Evolutionary conservation across 2,797 vertebrate genomes (phyloP).

Genomic region (Poeciliopsis turneri): DNA sequence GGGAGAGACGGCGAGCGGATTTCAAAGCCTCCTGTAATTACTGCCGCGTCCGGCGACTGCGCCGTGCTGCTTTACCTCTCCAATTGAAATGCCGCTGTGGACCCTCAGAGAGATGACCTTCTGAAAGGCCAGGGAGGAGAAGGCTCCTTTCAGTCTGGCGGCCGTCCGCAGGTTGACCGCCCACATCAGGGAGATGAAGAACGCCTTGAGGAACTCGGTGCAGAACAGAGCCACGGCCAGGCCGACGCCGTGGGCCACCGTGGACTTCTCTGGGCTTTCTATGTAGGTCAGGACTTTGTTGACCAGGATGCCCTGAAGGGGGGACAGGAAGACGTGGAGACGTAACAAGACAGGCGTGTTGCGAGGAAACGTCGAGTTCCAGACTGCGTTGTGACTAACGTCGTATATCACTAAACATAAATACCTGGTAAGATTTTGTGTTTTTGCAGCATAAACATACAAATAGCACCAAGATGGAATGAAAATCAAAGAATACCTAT

Average conservation of each 20-base stretch:
- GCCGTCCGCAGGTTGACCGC: constrained; percentile 82
- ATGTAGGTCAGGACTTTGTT: constrained; percentile 77
- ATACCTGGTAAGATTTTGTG: no score
- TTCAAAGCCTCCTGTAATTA: background rate
- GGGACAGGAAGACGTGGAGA: background rate
- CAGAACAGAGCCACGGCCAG: constrained; percentile 80
- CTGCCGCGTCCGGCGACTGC: background rate
- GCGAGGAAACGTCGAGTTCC: background rate
- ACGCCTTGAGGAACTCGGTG: constrained; percentile 78
- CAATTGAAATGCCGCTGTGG: constrained; percentile 74
- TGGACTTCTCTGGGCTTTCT: constrained; percentile 12
- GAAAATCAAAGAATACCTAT: no score
- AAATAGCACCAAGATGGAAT: no score
- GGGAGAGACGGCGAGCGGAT: background rate
- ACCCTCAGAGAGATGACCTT: constrained; percentile 81
- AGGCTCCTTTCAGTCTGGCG: constrained; percentile 81
- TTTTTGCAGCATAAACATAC: no score
- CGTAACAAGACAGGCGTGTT: background rate
- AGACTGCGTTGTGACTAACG: background rate
- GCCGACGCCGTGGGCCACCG: constrained; percentile 63
- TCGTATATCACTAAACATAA: background rate
- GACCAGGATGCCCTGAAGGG: constrained; percentile 79
- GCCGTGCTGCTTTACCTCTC: constrained; percentile 76
- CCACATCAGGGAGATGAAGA: constrained; percentile 79
- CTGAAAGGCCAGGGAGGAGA: constrained; percentile 79